These are phyloP conservation scores for Pempheris klunzingeri DNA, from an alignment of 2,797 vertebrate genomes.

Conservation along the genomic window DNA sequence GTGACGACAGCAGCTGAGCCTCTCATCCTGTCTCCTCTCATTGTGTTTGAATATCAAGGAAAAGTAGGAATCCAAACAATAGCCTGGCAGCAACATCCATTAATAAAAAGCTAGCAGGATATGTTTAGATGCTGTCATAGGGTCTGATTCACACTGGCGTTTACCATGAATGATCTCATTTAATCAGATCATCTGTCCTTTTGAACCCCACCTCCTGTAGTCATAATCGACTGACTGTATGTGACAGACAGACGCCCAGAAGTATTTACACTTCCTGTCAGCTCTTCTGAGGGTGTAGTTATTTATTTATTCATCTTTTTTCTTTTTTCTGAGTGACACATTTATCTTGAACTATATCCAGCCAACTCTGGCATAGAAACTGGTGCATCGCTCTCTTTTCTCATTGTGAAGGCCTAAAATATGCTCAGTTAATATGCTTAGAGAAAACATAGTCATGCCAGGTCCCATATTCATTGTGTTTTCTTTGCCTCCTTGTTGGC, in stretches of 20 bases:
- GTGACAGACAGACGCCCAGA: conserved; percentile 3
- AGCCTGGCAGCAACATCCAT: conserved; percentile 25
- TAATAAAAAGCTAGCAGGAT: conserved; percentile 44
- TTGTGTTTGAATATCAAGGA: conserved; percentile 60
- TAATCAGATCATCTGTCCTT: conserved; percentile 12
- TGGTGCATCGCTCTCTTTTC: conserved; percentile 36
- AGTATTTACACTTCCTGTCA: conserved; percentile 13
- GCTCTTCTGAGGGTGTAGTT: background rate
- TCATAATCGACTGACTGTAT: conserved; percentile 9
- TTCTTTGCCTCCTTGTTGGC: conserved; percentile 67
- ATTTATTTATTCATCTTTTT: conserved; percentile 4
- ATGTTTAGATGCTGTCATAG: conserved; percentile 32
- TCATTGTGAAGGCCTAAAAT: conserved; percentile 45
- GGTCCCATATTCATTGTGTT: conserved; percentile 55
- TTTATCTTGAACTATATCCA: conserved; percentile 67
- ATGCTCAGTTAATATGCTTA: conserved; percentile 52
- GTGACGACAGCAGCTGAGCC: conserved; percentile 67
- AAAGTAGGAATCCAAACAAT: conserved; percentile 64
- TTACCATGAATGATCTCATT: conserved; percentile 52
- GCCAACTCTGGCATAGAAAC: conserved; percentile 34
- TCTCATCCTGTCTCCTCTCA: conserved; percentile 75
- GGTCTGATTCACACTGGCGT: conserved; percentile 30
- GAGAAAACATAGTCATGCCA: conserved; percentile 62
- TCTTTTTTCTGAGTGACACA: conserved; percentile 29
- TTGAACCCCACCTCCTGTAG: conserved; percentile 36